These are phyloP conservation scores for Crenichthys baileyi DNA, from an alignment of 2,797 vertebrate species.

Conservation along the genomic window DNA sequence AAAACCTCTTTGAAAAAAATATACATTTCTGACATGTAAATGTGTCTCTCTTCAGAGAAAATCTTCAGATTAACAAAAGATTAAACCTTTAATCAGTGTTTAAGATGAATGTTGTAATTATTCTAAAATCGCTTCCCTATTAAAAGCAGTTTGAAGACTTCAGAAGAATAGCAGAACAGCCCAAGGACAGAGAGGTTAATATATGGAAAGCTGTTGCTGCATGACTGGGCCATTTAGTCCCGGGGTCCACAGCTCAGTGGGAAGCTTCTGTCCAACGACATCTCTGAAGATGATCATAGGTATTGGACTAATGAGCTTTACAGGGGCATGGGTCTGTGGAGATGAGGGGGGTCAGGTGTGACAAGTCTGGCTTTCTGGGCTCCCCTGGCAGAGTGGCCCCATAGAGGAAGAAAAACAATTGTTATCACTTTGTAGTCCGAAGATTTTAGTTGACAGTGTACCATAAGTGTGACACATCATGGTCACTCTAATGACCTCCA, in stretches of 20 bases:
- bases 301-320: constrained; percentile 86
- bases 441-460: constrained; percentile 74
- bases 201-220: constrained; percentile 80
- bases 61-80: not conserved
- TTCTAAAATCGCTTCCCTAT: constrained; percentile 49
- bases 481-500: constrained; percentile 77
- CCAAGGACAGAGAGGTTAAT: constrained; percentile 74
- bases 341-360: constrained; percentile 71
- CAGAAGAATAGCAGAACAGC: constrained; percentile 63
- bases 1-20: not conserved
- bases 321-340: constrained; percentile 76
- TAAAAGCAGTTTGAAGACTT: constrained; percentile 62
- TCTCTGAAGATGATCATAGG: constrained; percentile 82
- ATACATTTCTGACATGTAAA: not conserved
- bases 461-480: constrained; percentile 74
- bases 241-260: constrained; percentile 70
- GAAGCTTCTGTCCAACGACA: constrained; percentile 79
- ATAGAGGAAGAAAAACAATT: constrained; percentile 73
- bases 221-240: constrained; percentile 79
- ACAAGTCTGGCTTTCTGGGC: constrained; percentile 67
- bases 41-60: not conserved
- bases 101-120: constrained; percentile 25
- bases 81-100: not conserved
- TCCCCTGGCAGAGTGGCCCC: constrained; percentile 65
- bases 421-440: constrained; percentile 72